A percentile compares a stretch with the other conserved stretches of the same genome.
Conservation (phyloP, 2,888 invertebrate genomes). For the Cephus pulcher region DNA sequence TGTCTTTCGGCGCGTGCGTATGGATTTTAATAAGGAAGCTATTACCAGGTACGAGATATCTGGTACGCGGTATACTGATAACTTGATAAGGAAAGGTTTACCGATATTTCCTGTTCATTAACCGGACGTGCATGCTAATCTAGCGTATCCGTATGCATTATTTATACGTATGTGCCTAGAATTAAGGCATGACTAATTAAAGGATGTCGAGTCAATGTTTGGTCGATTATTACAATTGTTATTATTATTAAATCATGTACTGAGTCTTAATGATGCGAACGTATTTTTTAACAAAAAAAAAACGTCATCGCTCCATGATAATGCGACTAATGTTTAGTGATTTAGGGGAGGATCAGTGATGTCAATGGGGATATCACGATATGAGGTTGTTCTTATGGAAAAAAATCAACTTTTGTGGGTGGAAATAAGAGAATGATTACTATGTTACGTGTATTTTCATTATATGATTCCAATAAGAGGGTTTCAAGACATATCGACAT, state of each 20-base stretch:
- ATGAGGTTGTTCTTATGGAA: too few relatives aligned
- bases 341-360: not conserved
- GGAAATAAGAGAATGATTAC: too few relatives aligned
- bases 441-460: not conserved
- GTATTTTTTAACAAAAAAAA: not conserved
- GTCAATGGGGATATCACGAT: not conserved
- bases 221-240: not conserved
- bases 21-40: not conserved
- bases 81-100: not conserved
- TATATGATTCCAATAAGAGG: not conserved
- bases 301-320: not conserved
- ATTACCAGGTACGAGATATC: not conserved
- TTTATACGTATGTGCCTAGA: not conserved
- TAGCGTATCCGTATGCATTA: conserved; percentile 1
- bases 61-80: not conserved
- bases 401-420: too few relatives aligned
- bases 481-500: not conserved
- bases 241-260: not conserved
- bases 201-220: not conserved
- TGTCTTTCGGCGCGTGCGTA: not conserved
- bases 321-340: not conserved
- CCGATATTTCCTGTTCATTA: not conserved
- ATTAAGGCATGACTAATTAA: conserved; percentile 2
- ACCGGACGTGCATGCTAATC: not conserved
- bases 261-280: not conserved